Base-by-base conservation (phyloP, 2,888 invertebrate species). In the Brachylomia viminalis region DNA sequence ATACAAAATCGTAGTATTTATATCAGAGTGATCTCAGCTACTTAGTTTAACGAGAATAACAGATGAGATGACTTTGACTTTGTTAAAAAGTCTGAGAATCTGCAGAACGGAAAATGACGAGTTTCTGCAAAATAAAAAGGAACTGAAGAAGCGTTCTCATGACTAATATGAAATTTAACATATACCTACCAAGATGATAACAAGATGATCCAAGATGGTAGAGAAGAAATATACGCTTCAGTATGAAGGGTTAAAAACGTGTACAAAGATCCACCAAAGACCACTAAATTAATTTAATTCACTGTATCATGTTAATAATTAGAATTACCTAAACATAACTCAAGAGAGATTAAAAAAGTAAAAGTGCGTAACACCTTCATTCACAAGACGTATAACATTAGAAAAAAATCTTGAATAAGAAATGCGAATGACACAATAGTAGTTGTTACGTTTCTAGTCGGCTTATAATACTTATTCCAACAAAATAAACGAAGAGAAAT, bases 21-120 rank as follows among this genome's bases (percentile, higher is more conserved):
- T 70, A 82, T 75, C 64, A 52, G 64, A 75, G 66, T 87, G 85
- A 87, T 77, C 75, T 87, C 84, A 87, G 72, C 62, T 67, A 62
- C 78, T 77, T 75, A 59, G 27, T 59, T 23, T 62, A 70, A 70
- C 56, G 62, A 74, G 23, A 74, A 81, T 74, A 72, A 70, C 52
- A 80, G 30, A 58, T 56, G 58, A 68, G 49, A 33, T 58, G 71
- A 83, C 33, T 66, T 27, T 27, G 23, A 20, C 11, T 67, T 67
- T 15, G 62, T 47, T 66, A 13, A 47, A 58, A 70, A 17, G 33
- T 30, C 45, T 59, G 23, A 62, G 52, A 82, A 79, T 42, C 69
- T 49, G 27, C n/a, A 33, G 33, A 15, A 45, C 33, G 49, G 56
- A 67, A 80, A 64, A 15, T 30, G 8, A n/a, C 1, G 67, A 75